Evolutionary conservation across 2,113 vertebrate species (phyloP).

Genomic region (Tichodroma muraria): DNA sequence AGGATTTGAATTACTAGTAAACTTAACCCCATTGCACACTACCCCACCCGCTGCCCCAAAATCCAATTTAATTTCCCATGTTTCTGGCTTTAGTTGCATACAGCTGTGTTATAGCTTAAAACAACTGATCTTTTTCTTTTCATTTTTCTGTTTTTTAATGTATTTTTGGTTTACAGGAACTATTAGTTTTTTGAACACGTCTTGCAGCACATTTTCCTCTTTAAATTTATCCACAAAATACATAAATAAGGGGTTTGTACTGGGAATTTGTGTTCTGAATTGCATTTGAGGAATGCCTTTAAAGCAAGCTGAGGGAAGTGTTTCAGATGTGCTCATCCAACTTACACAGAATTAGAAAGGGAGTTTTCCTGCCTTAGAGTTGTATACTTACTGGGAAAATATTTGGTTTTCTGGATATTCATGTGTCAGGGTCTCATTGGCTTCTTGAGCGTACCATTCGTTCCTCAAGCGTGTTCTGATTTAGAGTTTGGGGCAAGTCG

Average conservation of each 20-base stretch:
- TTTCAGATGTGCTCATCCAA: slow-evolving; percentile 53
- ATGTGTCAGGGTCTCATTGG: background rate
- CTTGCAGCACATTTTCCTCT: slow-evolving; percentile 58
- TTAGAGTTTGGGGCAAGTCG: background rate
- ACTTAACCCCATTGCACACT: background rate
- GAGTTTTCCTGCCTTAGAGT: background rate
- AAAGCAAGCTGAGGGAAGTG: slow-evolving; percentile 2
- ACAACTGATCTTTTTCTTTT: slow-evolving; percentile 58
- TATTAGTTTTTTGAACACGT: slow-evolving; percentile 55
- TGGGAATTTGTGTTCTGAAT: slow-evolving; percentile 20
- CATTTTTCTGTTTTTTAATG: background rate
- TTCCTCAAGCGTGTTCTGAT: background rate
- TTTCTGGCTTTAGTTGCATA: slow-evolving; percentile 57
- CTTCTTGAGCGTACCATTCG: background rate
- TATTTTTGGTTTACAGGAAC: slow-evolving; percentile 20
- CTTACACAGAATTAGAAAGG: slow-evolving; percentile 1
- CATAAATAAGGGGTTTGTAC: slow-evolving; percentile 30
- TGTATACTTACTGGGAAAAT: background rate
- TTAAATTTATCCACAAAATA: slow-evolving; percentile 48
- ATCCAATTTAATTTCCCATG: slow-evolving; percentile 55
- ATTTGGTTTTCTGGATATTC: background rate
- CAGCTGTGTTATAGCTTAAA: slow-evolving; percentile 63
- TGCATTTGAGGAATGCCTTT: slow-evolving; percentile 51
- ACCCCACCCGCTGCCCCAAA: background rate
- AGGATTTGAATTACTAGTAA: slow-evolving; percentile 13